Conservation (phyloP, 2,797 vertebrate genomes). For the Diplodus sargus region DNA sequence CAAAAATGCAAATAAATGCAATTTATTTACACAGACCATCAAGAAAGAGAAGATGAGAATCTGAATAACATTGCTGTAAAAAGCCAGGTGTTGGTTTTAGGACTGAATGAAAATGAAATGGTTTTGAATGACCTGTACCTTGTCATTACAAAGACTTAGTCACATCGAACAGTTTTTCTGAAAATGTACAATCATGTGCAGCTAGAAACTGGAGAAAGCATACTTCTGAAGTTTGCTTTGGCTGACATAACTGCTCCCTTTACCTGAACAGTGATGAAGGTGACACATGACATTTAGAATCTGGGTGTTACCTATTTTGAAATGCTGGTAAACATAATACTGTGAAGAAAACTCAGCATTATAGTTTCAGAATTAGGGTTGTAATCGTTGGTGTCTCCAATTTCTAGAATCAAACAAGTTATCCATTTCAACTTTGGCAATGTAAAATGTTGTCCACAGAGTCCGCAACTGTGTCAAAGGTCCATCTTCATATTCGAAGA, state of each 20-base stretch:
- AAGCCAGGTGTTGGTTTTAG: not conserved
- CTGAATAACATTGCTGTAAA: not conserved
- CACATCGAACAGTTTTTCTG: not conserved
- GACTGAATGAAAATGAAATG: accelerated
- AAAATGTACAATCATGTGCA: not conserved
- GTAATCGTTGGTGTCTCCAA: not conserved
- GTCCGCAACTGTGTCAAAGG: not conserved
- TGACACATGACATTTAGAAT: not conserved
- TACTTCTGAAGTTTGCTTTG: not conserved
- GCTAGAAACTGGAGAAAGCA: not conserved
- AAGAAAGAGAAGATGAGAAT: not conserved
- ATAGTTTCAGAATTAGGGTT: not conserved
- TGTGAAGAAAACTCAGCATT: not conserved
- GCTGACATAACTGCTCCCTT: no score
- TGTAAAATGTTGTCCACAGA: conserved; percentile 1
- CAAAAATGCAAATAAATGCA: conserved; percentile 49
- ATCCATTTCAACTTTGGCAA: conserved; percentile 8
- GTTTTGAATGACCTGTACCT: accelerated
- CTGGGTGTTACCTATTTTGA: not conserved
- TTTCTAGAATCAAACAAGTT: conserved; percentile 8
- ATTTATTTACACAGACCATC: conserved; percentile 14
- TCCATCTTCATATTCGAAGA: not conserved
- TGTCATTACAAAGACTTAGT: not conserved
- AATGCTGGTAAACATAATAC: not conserved
- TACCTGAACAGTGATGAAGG: not conserved